Evolutionary conservation across 2,888 invertebrate species (phyloP), one percentile per base, ranked within the genome.

Genomic region (Myathropa florea): DNA sequence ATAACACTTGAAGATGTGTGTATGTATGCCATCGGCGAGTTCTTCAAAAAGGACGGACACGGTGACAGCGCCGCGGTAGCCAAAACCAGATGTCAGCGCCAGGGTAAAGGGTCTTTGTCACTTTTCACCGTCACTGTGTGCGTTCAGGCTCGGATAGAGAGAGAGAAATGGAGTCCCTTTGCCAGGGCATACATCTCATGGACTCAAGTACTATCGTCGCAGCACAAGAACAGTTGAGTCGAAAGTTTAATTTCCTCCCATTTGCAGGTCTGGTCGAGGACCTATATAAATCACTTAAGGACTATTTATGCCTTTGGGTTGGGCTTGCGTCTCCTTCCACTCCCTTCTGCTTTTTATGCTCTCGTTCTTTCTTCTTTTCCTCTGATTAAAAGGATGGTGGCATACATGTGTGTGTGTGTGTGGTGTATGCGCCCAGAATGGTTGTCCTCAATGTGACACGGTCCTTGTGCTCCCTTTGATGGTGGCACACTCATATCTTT

Each of bases 281-380:
- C 81, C 81, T 67, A 84, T 80, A 84, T 84, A 84, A 84, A 84
- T 81, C 84, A 84, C 84, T 81, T 81, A 84, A 76, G 76, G 81
- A 76, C 81, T 81, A 81, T 81, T 83, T 82, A 67, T 81, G 76
- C 57, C 61, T 80, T 80, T 60, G 73, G 75, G 68, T 65, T 75
- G 18, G 18, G 46, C 18, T 46, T 18, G 18, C 46, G 7, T 18
- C 46, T n/a, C 46, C 18, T 18, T n/a, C 46, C 46, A 6, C 46
- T 12, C 30, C 60, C 10, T 14, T 33, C 10, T 26, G 6, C 12
- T 18, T 24, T 24, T 21, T 59, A 21, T n/a, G 26, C 21, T 57
- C 1, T 61, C 10, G 9, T 21, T 64, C n/a, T 24, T 33, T 55
- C 10, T 60, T 36, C 39, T 33, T 60, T n/a, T 68, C 61, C 60